Evolutionary conservation across 2,113 vertebrate species (phyloP).

Genomic region (human): DNA sequence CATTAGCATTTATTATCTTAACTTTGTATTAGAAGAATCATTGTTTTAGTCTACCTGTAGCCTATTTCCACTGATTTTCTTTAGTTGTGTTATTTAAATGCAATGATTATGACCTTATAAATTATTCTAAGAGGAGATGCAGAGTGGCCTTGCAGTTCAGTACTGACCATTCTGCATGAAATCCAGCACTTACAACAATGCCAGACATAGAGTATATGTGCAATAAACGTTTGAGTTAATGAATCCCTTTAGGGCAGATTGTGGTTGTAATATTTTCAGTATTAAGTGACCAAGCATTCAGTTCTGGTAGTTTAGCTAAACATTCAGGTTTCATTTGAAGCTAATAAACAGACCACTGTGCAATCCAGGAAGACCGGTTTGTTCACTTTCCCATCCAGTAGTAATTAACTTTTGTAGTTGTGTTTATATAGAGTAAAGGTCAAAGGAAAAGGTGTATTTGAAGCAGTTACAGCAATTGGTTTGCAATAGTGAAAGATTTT

Average conservation of each 20-base stretch:
- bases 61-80: background rate
- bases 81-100: background rate
- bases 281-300: constrained; percentile 32
- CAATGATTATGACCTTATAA: background rate
- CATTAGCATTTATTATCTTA: constrained; percentile 6
- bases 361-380: constrained; percentile 72
- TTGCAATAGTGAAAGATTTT: constrained; percentile 43
- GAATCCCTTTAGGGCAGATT: constrained; percentile 29
- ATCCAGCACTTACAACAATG: background rate
- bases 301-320: constrained; percentile 52
- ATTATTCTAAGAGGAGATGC: background rate
- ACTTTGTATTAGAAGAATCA: background rate
- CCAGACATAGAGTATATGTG: background rate
- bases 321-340: constrained; percentile 49
- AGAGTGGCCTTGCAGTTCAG: background rate
- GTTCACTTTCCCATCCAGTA: constrained; percentile 74
- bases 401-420: constrained; percentile 64
- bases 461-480: constrained; percentile 40
- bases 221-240: constrained; percentile 40
- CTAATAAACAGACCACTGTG: constrained; percentile 41
- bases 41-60: background rate
- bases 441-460: constrained; percentile 60
- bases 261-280: constrained; percentile 38
- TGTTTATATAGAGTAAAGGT: constrained; percentile 77
- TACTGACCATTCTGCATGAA: background rate